Evolutionary conservation across 1,140 invertebrate genomes (phyloP), one percentile per base, ranked within the genome.

Genomic region (Diachasma alloeum): DNA sequence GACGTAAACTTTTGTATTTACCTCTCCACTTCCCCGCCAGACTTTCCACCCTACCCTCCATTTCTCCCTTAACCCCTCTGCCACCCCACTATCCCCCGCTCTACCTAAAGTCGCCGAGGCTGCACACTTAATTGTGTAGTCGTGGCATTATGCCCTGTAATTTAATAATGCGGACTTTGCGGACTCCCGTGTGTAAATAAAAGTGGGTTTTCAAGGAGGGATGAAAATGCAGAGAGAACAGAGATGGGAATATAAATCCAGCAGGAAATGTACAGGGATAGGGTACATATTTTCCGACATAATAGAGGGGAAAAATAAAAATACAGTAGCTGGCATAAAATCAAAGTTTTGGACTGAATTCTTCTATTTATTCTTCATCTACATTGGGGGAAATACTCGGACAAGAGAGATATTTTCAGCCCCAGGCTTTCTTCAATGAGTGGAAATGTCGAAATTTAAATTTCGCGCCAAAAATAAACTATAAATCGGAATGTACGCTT

Each of bases 121-220:
- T 71, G 39, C 70, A 76, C 68, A 74, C 26, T 78, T 81, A 78
- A 83, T 81, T 83, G 72, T 79, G 72, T 77, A 76, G 78, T 75
- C 75, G 73, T 76, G 80, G 78, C 81, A 80, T 81, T 79, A 78
- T 79, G 66, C 74, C 73, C 78, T 79, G 72, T 77, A 79, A 81
- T 80, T 78, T 75, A 79, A 81, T 79, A 78, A 74, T 37, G 37
- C 63, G 17, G 56, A 36, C 68, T 63, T 31, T 76, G 68, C 42
- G 59, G 53, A 77, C 53, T 77, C 70, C 70, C 70, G 75, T 72
- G 75, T 72, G 69, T 77, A 72, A 72, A 77, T 72, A 75, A 69
- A 70, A 79, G 72, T 69, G 37, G 73, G 66, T 76, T 77, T 73
- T 75, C 72, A 72, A 66, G 74, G 68, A 70, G 42, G 39, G 42